Percentiles rank a stretch among this genome's conserved stretches.
These are phyloP conservation scores for Lophius americanus DNA, from an alignment of 2,797 vertebrate species.

Conservation along the genomic window DNA sequence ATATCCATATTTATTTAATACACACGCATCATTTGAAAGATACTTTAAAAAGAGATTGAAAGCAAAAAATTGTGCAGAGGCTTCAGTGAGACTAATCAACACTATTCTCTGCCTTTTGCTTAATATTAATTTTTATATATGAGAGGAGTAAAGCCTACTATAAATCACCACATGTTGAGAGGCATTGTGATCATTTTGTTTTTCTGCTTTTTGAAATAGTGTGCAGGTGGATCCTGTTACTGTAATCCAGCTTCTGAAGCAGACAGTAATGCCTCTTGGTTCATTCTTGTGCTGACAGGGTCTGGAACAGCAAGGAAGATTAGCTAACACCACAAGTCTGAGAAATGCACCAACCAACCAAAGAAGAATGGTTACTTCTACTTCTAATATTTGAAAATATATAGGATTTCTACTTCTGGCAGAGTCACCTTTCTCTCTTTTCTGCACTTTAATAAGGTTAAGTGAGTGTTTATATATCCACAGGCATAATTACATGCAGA, in stretches of 20 bases:
- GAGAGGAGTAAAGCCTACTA: slow-evolving; percentile 35
- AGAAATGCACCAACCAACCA: slow-evolving; percentile 27
- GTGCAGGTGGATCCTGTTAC: slow-evolving; percentile 65
- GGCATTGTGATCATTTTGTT: slow-evolving; percentile 61
- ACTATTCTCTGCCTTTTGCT: slow-evolving; percentile 22
- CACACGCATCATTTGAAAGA: slow-evolving; percentile 12
- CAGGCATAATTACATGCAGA: slow-evolving; percentile 53
- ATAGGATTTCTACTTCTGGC: slow-evolving; percentile 17
- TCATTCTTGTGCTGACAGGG: slow-evolving; percentile 55
- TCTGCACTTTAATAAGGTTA: slow-evolving; percentile 57
- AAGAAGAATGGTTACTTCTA: slow-evolving; percentile 21
- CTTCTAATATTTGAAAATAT: slow-evolving; percentile 12
- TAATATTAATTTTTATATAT: slow-evolving; percentile 49
- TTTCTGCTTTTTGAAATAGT: slow-evolving; percentile 54
- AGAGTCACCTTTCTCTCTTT: slow-evolving; percentile 31
- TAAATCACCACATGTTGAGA: slow-evolving; percentile 59
- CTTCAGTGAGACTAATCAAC: slow-evolving; percentile 34
- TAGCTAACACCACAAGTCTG: slow-evolving; percentile 55
- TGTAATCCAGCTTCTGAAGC: slow-evolving; percentile 72
- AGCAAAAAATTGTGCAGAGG: slow-evolving; percentile 42
- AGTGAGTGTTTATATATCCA: slow-evolving; percentile 55
- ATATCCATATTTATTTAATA: slow-evolving; percentile 39
- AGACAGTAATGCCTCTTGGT: slow-evolving; percentile 50
- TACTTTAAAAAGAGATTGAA: slow-evolving; percentile 32
- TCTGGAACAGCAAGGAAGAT: slow-evolving; percentile 54